Conservation (phyloP, 2,888 invertebrate species). For the Drosophila seclusa region DNA sequence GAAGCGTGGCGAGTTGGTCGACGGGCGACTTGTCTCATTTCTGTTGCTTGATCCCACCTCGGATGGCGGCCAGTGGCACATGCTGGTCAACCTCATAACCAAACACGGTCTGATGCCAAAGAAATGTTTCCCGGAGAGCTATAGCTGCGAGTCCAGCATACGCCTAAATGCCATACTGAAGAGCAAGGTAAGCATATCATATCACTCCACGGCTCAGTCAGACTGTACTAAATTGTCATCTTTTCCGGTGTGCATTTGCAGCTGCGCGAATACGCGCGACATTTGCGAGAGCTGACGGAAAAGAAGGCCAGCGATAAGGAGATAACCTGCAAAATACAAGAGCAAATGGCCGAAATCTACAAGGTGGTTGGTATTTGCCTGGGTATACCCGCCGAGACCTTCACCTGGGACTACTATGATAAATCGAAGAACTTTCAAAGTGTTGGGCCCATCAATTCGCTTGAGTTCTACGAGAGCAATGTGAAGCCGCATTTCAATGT, state of each 20-base stretch:
- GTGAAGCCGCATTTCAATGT: constrained; percentile 92
- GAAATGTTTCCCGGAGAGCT: constrained; percentile 93
- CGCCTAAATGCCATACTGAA: constrained; percentile 92
- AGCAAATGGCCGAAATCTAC: constrained; percentile 91
- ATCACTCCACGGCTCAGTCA: neutral
- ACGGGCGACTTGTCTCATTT: constrained; percentile 92
- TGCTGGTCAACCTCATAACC: constrained; percentile 94
- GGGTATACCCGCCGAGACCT: constrained; percentile 91
- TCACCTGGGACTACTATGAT: constrained; percentile 94
- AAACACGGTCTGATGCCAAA: constrained; percentile 96
- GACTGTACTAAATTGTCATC: neutral
- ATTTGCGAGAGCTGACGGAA: constrained; percentile 88
- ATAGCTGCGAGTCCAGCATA: constrained; percentile 90
- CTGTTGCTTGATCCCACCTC: constrained; percentile 91
- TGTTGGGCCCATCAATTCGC: constrained; percentile 91
- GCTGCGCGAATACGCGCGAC: constrained; percentile 93
- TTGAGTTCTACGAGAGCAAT: constrained; percentile 92
- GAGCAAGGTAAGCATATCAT: constrained; percentile 89
- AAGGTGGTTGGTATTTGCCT: constrained; percentile 93
- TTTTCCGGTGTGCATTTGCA: constrained; percentile 75
- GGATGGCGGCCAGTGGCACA: constrained; percentile 97
- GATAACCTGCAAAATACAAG: constrained; percentile 87
- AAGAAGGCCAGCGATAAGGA: constrained; percentile 88
- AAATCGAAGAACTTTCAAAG: constrained; percentile 91
- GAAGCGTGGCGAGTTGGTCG: constrained; percentile 89